These are phyloP conservation scores for Xylocopa sonorina DNA, from an alignment of 1,140 invertebrate species.

Conservation along the genomic window DNA sequence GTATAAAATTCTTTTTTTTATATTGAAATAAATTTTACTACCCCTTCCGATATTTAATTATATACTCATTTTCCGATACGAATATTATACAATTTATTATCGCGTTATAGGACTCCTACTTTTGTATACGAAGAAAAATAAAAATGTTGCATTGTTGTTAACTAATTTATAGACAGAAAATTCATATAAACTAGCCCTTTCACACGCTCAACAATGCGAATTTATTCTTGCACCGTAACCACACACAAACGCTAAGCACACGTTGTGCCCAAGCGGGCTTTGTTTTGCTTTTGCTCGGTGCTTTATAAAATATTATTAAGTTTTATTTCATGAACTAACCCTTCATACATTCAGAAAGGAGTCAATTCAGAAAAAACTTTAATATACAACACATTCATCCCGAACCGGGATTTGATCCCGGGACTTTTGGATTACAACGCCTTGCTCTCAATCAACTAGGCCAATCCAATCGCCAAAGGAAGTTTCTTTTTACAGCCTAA, in stretches of 20 bases:
- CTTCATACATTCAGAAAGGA: conserved; percentile 15
- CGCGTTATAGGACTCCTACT: too few relatives aligned
- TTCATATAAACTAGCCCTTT: neutral
- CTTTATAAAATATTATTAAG: neutral
- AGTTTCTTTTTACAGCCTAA: neutral
- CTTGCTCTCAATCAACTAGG: neutral
- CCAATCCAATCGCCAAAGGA: neutral
- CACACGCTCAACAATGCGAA: neutral
- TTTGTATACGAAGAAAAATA: too few relatives aligned
- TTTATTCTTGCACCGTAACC: conserved; percentile 58
- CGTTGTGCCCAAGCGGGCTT: conserved; percentile 35
- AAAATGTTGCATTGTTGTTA: neutral
- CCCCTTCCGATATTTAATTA: too few relatives aligned
- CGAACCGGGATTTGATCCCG: neutral
- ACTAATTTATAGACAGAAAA: neutral
- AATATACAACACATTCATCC: neutral
- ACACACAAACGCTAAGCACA: conserved; percentile 47
- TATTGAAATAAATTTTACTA: too few relatives aligned
- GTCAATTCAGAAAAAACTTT: neutral
- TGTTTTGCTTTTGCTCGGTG: conserved; percentile 12
- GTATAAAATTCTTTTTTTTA: too few relatives aligned
- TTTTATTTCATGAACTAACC: neutral
- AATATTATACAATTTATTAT: too few relatives aligned
- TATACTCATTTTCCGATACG: too few relatives aligned
- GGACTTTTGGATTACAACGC: neutral